Base-by-base conservation (phyloP, 2,113 vertebrate species). In the Zapornia atra region DNA sequence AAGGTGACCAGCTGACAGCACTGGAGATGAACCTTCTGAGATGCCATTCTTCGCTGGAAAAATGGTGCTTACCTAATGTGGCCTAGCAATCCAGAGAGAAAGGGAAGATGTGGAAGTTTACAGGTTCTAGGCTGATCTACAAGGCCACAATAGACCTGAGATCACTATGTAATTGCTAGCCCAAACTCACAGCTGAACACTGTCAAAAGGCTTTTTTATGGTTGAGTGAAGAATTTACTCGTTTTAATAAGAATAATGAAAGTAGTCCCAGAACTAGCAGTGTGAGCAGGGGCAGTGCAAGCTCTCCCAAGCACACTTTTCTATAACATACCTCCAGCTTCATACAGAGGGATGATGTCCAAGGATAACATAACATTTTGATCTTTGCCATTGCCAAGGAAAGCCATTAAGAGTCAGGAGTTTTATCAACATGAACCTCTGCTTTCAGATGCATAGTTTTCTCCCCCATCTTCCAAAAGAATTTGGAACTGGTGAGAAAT, bases 1-100 rank as follows among this genome's bases (percentile, higher is more conserved):
- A 94, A 95, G 51, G 56, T 84, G 83, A 80, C 56, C 90, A 90
- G 72, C 36, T 90, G 90, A 77, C 79, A 77, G 68, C 51, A 70
- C 25, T 64, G 40, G 40, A 92, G n/a, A 80, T 15, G 75, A 78
- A 95, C 84, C 26, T 91, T 94, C 16, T 86, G 80, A 76, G 65
- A 68, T 26, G 34, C 6, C 44, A 28, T 44, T 61, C 64, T 84
- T 61, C 0, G 2, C 42, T 51, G 36, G 46, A 76, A 76, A 93
- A 91, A 84, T 18, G 1, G 0, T 36, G 24, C 77, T 34, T 50
- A 44, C 68, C 42, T 60, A 53, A 64, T 13, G 65, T 46, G 40
- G 73, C 36, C 72, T 12, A 60, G 78, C 33, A 77, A 77, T 22
- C 4, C 7, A 40, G 86, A 76, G n/a, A 0, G 1, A 90, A 92